Base-by-base conservation (phyloP, 2,797 vertebrate genomes). In the Lates japonicus region DNA sequence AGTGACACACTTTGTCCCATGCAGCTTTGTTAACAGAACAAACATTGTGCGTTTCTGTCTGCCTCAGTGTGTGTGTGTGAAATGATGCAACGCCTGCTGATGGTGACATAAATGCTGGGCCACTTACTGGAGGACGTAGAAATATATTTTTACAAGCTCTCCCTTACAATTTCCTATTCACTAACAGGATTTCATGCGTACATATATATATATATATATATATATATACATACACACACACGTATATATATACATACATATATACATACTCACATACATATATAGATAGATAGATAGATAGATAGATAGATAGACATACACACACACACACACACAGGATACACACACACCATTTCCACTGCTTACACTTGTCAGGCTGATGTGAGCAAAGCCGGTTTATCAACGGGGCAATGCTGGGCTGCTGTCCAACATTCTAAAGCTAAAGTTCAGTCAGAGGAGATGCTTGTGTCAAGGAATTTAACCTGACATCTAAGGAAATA, bases 21-120 rank as follows among this genome's bases (percentile, higher is more conserved):
- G 78, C 29, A 85, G 84, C 67, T 82, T 72, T 83, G 69, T 88
- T 82, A 87, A 55, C 86, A 82, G 58, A 83, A 78, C 80, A 85
- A 81, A 90, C 74, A 76, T 16, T 81, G 33, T 70, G 62, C 17
- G 31, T 74, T 66, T 80, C 39, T 72, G 61, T 9, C 42, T 59
- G 62, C 5, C 3, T 77, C 0, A 1, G 65, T 48, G 54, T 66
- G 33, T 35, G 31, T 74, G 48, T 64, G 62, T 64, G 70, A 66
- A 83, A 66, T 81, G 51, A 68, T 48, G n/a, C 59, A 81, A 60
- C 70, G 75, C 74, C 70, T 81, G 78, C 67, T 73, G 49, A 74
- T 72, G 73, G 49, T 59, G 76, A 78, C 73, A 52, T 51, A 17
- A 46, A 62, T 58, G 64, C 37, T 0, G 19, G 39, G 57, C 31